These are phyloP conservation scores for Gavia stellata DNA, from an alignment of 2,113 vertebrate genomes.

Conservation along the genomic window DNA sequence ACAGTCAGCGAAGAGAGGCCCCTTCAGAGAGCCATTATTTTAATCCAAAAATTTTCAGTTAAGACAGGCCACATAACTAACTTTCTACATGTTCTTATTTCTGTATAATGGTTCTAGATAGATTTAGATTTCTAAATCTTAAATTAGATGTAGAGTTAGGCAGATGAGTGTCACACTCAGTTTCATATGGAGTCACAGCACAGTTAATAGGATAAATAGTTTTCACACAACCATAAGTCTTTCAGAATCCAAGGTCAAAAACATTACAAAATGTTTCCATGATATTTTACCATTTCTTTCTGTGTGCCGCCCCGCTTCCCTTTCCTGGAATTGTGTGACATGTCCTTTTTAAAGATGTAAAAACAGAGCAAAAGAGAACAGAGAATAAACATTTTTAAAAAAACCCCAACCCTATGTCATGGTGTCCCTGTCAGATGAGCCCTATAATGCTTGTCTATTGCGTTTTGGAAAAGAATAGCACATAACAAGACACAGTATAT, in stretches of 20 bases:
- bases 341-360: too few species aligned
- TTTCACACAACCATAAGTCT: background rate
- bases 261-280: background rate
- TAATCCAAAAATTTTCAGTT: background rate
- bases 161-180: background rate
- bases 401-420: too few species aligned
- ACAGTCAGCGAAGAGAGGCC: background rate
- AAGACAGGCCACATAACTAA: background rate
- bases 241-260: background rate
- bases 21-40: background rate
- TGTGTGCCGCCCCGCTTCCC: too few species aligned
- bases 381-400: too few species aligned
- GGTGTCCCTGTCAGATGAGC: too few species aligned
- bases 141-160: background rate
- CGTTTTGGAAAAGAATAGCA: too few species aligned
- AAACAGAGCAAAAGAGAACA: too few species aligned
- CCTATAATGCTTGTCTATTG: too few species aligned
- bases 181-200: background rate
- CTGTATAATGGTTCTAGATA: background rate
- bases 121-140: background rate
- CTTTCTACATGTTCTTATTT: background rate
- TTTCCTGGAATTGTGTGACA: too few species aligned
- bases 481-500: too few species aligned
- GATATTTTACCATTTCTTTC: background rate
- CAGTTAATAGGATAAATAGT: background rate